Percentiles rank a stretch among this genome's conserved stretches.
These are phyloP conservation scores for Eulemur macaco DNA, from an alignment of 2,113 vertebrate species.

Conservation along the genomic window DNA sequence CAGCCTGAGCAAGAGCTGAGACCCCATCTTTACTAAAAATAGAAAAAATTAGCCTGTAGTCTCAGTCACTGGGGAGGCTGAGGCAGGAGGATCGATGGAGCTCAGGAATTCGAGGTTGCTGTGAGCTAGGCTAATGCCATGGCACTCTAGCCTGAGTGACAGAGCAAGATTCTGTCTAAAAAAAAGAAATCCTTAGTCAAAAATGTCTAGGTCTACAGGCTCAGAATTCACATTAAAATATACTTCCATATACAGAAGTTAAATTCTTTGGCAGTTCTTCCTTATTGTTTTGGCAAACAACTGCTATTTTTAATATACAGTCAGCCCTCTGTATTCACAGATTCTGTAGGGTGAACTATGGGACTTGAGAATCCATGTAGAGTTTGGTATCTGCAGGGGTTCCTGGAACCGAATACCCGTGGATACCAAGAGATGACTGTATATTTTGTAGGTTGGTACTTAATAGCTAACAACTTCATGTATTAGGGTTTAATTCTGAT, in stretches of 20 bases:
- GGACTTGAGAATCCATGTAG: neutral
- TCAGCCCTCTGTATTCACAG: neutral
- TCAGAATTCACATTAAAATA: neutral
- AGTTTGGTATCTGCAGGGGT: neutral
- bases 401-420: neutral
- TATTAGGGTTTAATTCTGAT: conserved; percentile 5
- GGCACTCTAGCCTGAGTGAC: no score
- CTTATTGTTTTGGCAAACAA: neutral
- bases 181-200: neutral
- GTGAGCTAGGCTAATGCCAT: no score
- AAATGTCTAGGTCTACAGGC: neutral
- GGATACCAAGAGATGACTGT: neutral
- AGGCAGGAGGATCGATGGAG: no score
- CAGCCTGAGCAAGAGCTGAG: no score
- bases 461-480: neutral
- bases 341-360: neutral
- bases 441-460: neutral
- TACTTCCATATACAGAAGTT: neutral
- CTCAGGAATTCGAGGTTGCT: no score
- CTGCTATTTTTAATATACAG: neutral
- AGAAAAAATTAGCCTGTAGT: no score
- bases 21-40: no score
- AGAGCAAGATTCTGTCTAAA: no score
- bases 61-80: no score
- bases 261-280: neutral